Evolutionary conservation across 2,113 vertebrate genomes (phyloP).

Genomic region (Brachirus orientalis): DNA sequence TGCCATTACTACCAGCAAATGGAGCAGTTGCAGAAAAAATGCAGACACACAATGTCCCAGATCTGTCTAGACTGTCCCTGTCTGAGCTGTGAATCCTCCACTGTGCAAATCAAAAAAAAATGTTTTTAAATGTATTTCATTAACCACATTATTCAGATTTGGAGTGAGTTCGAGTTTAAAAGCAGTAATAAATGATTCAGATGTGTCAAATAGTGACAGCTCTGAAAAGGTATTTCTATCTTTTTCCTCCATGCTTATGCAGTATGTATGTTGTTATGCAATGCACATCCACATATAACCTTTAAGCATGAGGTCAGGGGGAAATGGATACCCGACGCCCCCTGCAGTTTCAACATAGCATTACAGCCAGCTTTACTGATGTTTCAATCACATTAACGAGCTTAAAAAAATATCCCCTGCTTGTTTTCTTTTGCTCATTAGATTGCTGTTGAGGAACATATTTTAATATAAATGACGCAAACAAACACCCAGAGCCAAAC

Average conservation of each 20-base stretch:
- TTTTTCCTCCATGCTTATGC: slow-evolving; percentile 51
- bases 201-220: slow-evolving; percentile 5
- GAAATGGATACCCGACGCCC: slow-evolving; percentile 36
- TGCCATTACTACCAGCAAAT: background rate
- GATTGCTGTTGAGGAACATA: background rate
- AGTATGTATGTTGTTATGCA: slow-evolving; percentile 73
- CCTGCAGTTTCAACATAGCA: slow-evolving; percentile 29
- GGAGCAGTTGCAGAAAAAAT: background rate
- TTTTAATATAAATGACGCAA: background rate
- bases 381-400: too few relatives aligned
- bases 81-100: slow-evolving; percentile 2
- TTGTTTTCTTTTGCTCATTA: background rate
- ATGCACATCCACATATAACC: slow-evolving; percentile 69
- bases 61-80: background rate
- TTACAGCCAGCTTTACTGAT: background rate
- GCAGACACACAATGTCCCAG: background rate
- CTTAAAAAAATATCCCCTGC: background rate
- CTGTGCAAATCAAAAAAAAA: background rate
- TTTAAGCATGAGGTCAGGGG: slow-evolving; percentile 45
- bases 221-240: slow-evolving; percentile 32
- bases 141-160: background rate
- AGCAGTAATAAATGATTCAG: slow-evolving; percentile 38
- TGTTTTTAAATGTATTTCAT: background rate
- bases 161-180: background rate
- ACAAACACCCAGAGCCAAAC: slow-evolving; percentile 17